Evolutionary conservation across 2,888 invertebrate species (phyloP), one percentile per base, ranked within the genome.

Genomic region (Pyrochroa serraticornis): DNA sequence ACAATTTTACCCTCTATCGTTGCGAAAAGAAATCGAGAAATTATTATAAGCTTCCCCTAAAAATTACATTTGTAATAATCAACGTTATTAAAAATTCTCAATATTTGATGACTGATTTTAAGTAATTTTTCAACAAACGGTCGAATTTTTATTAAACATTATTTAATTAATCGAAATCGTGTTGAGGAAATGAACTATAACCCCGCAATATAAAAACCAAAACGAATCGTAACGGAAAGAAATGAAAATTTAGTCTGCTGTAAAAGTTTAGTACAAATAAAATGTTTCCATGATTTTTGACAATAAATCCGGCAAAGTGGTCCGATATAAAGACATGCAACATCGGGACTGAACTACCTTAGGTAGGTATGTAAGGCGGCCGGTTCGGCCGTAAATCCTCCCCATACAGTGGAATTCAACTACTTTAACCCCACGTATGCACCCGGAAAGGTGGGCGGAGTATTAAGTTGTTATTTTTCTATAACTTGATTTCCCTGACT

Each of bases 201-300:
- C 43, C 46, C 30, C 33, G 48, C 48, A 10, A 37, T 55, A 48
- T 55, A 48, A 61, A 63, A 63, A 57, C 58, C 56, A 51, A 57
- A 54, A 57, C 52, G 62, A 63, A 63, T 65, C 61, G 58, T 71
- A 69, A 68, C 67, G 57, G 60, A 67, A 60, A 63, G 64, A 72
- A 75, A 76, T 72, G 72, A 74, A 75, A 75, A 72, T 74, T 73
- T 74, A 72, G 71, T 69, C 71, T 69, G 73, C 70, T 72, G 69
- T 76, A 76, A 77, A 77, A 76, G 71, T 75, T 77, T 74, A 75
- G 75, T 66, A 70, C 69, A 73, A 76, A 76, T 77, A 77, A 77
- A 77, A 77, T 73, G 71, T 75, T 75, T 74, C 71, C 75, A 74
- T 75, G 77, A 76, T 77, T 76, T 75, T 72, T 70, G 74, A 75